Evolutionary conservation across 2,797 vertebrate genomes (phyloP), one percentile per base, ranked within the genome.

Genomic region (Tapirus indicus): DNA sequence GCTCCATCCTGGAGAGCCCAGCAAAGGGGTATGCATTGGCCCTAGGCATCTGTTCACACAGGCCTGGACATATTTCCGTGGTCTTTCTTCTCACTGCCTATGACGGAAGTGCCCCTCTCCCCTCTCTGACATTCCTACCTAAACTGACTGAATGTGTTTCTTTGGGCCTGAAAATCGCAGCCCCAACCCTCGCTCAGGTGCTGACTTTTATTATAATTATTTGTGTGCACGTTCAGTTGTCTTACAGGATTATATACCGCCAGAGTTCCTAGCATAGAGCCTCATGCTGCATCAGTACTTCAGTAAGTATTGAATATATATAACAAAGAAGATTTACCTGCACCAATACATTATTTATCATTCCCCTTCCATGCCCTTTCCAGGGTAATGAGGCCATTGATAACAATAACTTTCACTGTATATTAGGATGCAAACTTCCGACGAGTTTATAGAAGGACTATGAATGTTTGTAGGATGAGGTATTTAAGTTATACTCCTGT

Each of bases 91-190:
- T 94, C 72, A 25, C 27, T 41, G 64, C 44, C 18, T 27, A 3
- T 44, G 71, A 85, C 2, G 2, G 7, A 17, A 29, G 16, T 64
- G 25, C 1, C 41, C 47, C 3, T 56, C 38, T 80, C 12, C 52
- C 18, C 6, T 49, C n/a, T 54, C 71, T 93, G 35, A 72, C 38
- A 54, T 72, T 80, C 58, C 18, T n/a, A 11, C 62, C 54, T 49
- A 23, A 69, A 64, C 20, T 52, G 68, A 60, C 41, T 54, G 25
- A 38, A 32, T 78, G 27, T 58, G 49, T 88, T 92, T 74, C 23
- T 92, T 78, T 85, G 41, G 78, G 27, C 16, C 41, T 95, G 41
- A 88, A 85, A 95, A 86, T 91, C 38, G 47, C 7, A 93, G 32
- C 68, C n/a, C 41, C 49, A 66, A 38, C 21, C 62, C 23, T 82